Base-by-base conservation (phyloP, 2,797 vertebrate genomes). In the Pipistrellus pygmaeus region DNA sequence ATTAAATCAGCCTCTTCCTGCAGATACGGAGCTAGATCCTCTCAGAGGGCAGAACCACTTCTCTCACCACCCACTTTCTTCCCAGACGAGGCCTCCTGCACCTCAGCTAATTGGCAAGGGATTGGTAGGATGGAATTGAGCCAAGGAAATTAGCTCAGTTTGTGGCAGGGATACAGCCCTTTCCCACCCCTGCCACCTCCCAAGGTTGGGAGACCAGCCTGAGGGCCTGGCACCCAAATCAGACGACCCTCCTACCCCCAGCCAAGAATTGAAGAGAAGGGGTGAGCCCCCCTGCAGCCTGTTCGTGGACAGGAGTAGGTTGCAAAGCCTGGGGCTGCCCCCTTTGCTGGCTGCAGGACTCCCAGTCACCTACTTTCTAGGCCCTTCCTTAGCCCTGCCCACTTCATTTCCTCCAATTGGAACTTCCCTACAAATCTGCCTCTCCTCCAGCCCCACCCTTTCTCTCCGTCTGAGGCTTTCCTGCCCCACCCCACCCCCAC, bases 131-230 rank as follows among this genome's bases (percentile, higher is more conserved):
- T 95, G 95, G 77, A 90, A n/a, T 6, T 44, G 27, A 93, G 90
- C 90, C 96, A 94, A 90, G 91, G 86, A 95, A 89, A 68, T 95
- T 62, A 95, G 95, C 93, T 96, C 84, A 95, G 69, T 77, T 38
- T 80, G 38, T 95, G 76, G 77, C 88, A 88, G 30, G 32, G 69
- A 94, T 46, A 85, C 77, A 94, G 69, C 55, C 60, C 81, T 38
- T 89, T 89, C 85, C 62, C 62, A 85, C 35, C 85, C 81, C 14
- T 57, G 87, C 21, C 12, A 35, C 88, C 68, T 93, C 62, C 87
- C 0, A 4, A 41, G 11, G 12, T 68, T 81, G 35, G 64, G 71
- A 84, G 76, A 55, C 32, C 57, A 66, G 85, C 53, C 90, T 72
- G 15, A 71, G 73, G 81, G 27, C 73, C 90, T 62, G 27, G 46